Base-by-base conservation (phyloP, 2,113 vertebrate genomes). In the Chinchilla lanigera region DNA sequence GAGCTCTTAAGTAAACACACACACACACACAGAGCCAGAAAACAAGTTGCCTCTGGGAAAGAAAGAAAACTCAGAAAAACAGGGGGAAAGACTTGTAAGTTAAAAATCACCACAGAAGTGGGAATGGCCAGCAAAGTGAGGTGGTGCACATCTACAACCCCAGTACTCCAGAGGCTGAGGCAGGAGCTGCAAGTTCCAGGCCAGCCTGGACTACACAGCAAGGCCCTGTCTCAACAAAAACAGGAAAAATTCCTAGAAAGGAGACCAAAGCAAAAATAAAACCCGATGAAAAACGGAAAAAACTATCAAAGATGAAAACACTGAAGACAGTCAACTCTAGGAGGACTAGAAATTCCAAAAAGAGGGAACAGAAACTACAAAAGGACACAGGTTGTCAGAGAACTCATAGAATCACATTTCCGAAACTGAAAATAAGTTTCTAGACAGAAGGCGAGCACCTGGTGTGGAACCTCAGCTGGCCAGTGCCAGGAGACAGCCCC, bases 311-410 rank as follows among this genome's bases (percentile, higher is more conserved):
- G 28, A 20, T 33, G 7, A 54, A 50, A 41, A 44, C 16, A 26
- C 0, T 8, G 1, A 28, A 28, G 22, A 28, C 24, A 61, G 60
- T 13, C 5, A 7, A 10, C 14, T 4, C 0, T n/a, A 20, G 16
- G 30, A 12, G 0, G 0, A 26, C 17, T 1, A 2, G 11, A 30
- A 30, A 4, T n/a, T 38, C 58, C 58, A 33, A 7, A 47, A 90
- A 56, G 17, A 6, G 28, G 44, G 26, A 50, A 9, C 1, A n/a
- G 35, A 44, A 41, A 19, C 28, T 38, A 12, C 3, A 73, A 26
- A 81, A 61, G 44, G 35, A 22, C 13, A 33, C n/a, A 41, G 3
- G 14, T 11, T 28, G 19, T 20, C 35, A 35, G 16, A 47, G 65
- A 41, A n/a, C 41, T 44, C 71, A 71, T 38, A 54, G 11, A 86